Conservation (phyloP, 2,888 invertebrate species). For the Parelbella ahira region DNA sequence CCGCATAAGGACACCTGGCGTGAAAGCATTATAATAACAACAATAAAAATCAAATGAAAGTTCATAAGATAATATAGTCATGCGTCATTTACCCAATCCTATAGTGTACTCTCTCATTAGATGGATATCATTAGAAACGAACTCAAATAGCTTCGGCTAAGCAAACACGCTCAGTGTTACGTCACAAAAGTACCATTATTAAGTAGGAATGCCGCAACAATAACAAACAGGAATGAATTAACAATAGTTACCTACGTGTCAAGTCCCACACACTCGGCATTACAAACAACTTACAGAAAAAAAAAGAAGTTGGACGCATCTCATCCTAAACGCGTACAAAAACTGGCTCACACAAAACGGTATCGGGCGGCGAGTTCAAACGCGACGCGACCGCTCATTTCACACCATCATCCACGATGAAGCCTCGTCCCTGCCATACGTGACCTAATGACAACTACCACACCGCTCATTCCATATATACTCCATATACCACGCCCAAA, state of each 20-base stretch:
- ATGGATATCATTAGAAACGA: no score
- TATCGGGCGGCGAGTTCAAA: conserved; percentile 69
- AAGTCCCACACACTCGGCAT: conserved; percentile 78
- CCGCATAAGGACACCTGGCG: no score
- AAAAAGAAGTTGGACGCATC: conserved; percentile 54
- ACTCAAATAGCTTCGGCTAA: conserved; percentile 20
- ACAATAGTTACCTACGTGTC: conserved; percentile 77
- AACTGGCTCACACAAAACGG: conserved; percentile 68
- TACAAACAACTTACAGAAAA: conserved; percentile 74
- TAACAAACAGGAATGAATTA: conserved; percentile 68
- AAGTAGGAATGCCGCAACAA: conserved; percentile 50
- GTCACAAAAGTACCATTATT: conserved; percentile 39
- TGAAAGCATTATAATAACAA: no score
- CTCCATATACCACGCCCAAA: conserved; percentile 29
- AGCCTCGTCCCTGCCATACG: conserved; percentile 53
- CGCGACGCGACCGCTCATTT: conserved; percentile 61
- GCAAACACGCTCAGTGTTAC: conserved; percentile 41
- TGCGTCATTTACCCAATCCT: no score
- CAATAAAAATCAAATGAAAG: no score
- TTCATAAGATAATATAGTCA: no score
- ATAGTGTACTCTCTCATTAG: no score
- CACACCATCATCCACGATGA: conserved; percentile 63
- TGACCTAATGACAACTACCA: conserved; percentile 66
- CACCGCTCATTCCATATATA: conserved; percentile 35
- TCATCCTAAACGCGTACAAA: conserved; percentile 74